Conservation (phyloP, 2,113 vertebrate genomes). For the Mesitornis unicolor region DNA sequence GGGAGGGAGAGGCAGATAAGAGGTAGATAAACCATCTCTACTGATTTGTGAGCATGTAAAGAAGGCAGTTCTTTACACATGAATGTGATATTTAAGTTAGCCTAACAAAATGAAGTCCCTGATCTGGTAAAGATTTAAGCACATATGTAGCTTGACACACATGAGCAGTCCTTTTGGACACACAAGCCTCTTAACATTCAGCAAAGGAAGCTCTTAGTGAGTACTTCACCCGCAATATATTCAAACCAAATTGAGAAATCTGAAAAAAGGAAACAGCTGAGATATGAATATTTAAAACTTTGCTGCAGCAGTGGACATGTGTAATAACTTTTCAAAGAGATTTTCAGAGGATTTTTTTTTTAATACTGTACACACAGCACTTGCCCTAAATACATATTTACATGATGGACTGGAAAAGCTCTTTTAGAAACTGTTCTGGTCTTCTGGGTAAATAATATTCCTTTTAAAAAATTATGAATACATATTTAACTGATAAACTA, state of each 20-base stretch:
- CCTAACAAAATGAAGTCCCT: neutral
- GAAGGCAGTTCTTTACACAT: neutral
- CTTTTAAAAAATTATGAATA: slow-evolving; percentile 62
- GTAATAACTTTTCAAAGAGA: slow-evolving; percentile 69
- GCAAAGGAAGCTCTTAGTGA: neutral
- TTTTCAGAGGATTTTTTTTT: slow-evolving; percentile 54
- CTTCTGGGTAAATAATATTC: slow-evolving; percentile 55
- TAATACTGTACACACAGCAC: slow-evolving; percentile 53
- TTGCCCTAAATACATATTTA: slow-evolving; percentile 73
- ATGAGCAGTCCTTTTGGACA: neutral
- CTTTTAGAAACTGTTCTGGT: slow-evolving; percentile 50
- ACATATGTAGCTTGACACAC: neutral
- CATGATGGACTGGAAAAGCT: slow-evolving; percentile 52
- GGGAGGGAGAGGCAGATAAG: neutral
- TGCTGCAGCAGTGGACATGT: slow-evolving; percentile 52
- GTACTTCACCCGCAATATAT: neutral
- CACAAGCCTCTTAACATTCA: neutral
- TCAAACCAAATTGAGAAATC: slow-evolving; percentile 10
- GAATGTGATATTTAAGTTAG: neutral
- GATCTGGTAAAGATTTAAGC: neutral
- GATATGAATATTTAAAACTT: slow-evolving; percentile 68
- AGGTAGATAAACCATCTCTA: neutral
- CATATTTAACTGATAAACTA: slow-evolving; percentile 51
- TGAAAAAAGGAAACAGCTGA: slow-evolving; percentile 54
- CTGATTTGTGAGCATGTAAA: neutral